Evolutionary conservation across 2,888 invertebrate species (phyloP), one percentile per base, ranked within the genome.

Genomic region (Dione vanillae): DNA sequence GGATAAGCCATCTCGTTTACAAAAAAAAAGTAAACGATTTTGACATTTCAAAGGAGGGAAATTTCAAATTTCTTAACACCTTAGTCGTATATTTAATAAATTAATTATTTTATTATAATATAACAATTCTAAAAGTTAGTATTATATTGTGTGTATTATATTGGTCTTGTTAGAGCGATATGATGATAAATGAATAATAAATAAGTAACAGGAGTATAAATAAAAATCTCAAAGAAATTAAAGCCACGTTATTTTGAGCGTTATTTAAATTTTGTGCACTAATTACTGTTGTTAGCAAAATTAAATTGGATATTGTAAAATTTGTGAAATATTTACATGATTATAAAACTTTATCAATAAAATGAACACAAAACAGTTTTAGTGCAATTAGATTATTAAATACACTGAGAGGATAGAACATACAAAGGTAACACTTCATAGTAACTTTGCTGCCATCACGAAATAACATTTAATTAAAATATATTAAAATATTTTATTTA

Each of bases 111-210:
- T 43, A 43, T 59, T 27, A n/a, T 61, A 45, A 35, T 61, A 45
- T 61, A 61, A 61, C 43, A 61, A 61, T 45, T 61, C 45, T 61
- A 43, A 35, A 45, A 45, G 27, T 61, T 61, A 61, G n/a, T 61
- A 45, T 54, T 54, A 37, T 56, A 16, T 16, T 56, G 16, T n/a
- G 16, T 56, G 37, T 5, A 56, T 16, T 56, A 56, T 37, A n/a
- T 56, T 56, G 56, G 56, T 56, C 56, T 37, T 56, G 56, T 56
- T 56, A 56, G 45, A n/a, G 45, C 61, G 27, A 61, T n/a, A 59
- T 27, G 43, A 43, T 59, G 43, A 61, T 20, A 45, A 59, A 59
- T 45, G 9, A 43, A 10, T 19, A 19, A 49, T 19, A 19, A 12
- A 49, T 11, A 16, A 61, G 12, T 11, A 45, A 61, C 27, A 27